Percentiles rank a stretch among this genome's conserved stretches.
phyloP scores from a whole-genome alignment of 2,113 vertebrate species.

The Onychostoma macrolepis region DNA sequence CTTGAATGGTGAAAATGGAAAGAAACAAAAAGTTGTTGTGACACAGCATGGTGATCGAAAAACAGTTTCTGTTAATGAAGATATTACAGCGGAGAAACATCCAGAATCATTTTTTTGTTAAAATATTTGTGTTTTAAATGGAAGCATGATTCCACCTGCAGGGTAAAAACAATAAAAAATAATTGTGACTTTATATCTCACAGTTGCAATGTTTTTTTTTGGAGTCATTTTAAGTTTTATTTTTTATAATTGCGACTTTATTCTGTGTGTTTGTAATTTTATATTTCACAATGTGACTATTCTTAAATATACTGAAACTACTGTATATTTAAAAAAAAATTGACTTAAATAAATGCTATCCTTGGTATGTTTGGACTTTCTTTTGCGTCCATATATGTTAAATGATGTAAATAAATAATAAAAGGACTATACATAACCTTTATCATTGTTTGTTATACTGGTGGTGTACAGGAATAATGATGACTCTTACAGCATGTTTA shows the following conservation, averaged over 20 bases:
- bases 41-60: conserved; percentile 46
- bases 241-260: not conserved
- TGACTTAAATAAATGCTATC: too few species aligned
- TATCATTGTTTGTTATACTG: too few species aligned
- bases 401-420: too few species aligned
- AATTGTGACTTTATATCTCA: not conserved
- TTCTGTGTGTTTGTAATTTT: too few species aligned
- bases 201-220: not conserved
- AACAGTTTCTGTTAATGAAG: conserved; percentile 44
- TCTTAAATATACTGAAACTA: too few species aligned
- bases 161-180: not conserved
- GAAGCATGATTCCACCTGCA: not conserved
- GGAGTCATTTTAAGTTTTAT: not conserved
- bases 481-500: too few species aligned
- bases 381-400: too few species aligned
- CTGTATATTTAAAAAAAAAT: too few species aligned
- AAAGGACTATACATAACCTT: too few species aligned
- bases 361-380: too few species aligned
- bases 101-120: not conserved
- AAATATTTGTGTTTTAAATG: not conserved
- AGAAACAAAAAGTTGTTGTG: conserved; percentile 54
- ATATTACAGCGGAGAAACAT: not conserved
- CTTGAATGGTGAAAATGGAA: conserved; percentile 42
- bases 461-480: too few species aligned
- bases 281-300: too few species aligned